Evolutionary conservation across 2,888 invertebrate genomes (phyloP).

Genomic region (Tetanocera ferruginea): DNA sequence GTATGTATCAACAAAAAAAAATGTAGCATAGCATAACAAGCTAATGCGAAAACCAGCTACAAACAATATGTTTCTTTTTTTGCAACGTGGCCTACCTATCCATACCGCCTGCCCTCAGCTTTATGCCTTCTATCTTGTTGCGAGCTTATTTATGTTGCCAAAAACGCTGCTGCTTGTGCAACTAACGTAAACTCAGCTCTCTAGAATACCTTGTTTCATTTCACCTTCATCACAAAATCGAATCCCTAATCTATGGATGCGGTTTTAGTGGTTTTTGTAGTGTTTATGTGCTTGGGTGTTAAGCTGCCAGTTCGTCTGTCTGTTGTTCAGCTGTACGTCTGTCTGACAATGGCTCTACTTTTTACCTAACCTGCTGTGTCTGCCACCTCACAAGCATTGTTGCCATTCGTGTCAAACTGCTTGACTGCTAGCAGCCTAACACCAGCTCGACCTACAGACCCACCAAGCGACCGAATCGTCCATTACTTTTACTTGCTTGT

Average conservation of each 20-base stretch:
- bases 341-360: not conserved
- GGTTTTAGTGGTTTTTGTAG: constrained; percentile 45
- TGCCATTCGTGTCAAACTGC: constrained; percentile 4
- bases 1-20: constrained; percentile 25
- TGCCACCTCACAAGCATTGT: not conserved
- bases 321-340: not conserved
- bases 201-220: not conserved
- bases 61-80: not conserved
- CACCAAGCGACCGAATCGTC: not conserved
- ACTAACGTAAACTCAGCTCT: not conserved
- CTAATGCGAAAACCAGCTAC: too few species aligned
- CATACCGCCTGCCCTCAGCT: not conserved
- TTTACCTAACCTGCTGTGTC: not conserved
- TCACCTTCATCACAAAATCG: constrained; percentile 41
- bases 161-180: not conserved
- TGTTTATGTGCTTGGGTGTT: constrained; percentile 30
- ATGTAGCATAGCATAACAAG: constrained; percentile 42
- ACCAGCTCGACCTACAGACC: not conserved
- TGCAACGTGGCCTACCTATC: not conserved
- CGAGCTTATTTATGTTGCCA: not conserved
- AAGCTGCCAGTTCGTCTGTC: not conserved
- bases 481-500: not conserved
- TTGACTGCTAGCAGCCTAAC: not conserved
- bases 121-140: not conserved
- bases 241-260: constrained; percentile 50